phyloP scores from a whole-genome alignment of 2,888 invertebrate genomes.

The Heterodera filipjevi region DNA sequence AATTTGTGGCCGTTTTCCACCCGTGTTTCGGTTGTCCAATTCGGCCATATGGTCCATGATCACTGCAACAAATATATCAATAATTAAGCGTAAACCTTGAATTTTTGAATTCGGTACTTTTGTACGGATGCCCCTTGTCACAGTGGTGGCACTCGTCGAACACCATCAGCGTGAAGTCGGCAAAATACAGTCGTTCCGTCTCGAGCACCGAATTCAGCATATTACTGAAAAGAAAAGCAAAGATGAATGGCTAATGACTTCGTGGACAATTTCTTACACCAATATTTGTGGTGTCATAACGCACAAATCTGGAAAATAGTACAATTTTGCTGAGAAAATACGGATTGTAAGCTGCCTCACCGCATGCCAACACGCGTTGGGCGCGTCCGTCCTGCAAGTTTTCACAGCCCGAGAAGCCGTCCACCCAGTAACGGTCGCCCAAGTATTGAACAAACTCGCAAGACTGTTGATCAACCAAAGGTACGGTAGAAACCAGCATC shows the following conservation, averaged over 20 bases:
- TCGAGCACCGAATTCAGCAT: slow-evolving; percentile 52
- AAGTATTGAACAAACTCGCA: slow-evolving; percentile 46
- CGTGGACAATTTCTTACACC: slow-evolving; percentile 32
- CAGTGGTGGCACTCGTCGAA: slow-evolving; percentile 59
- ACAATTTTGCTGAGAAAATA: neutral
- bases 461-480: slow-evolving; percentile 59
- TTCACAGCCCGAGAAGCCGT: slow-evolving; percentile 56
- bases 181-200: slow-evolving; percentile 48
- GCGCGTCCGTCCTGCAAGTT: slow-evolving; percentile 23
- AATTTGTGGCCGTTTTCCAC: slow-evolving; percentile 42
- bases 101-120: slow-evolving; percentile 30
- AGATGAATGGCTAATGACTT: too few species aligned
- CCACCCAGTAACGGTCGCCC: slow-evolving; percentile 40
- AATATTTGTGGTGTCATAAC: slow-evolving; percentile 46
- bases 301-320: neutral
- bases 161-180: slow-evolving; percentile 55
- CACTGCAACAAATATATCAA: slow-evolving; percentile 32
- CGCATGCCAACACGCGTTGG: slow-evolving; percentile 39
- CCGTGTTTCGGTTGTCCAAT: neutral
- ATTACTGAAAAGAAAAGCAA: slow-evolving; percentile 40
- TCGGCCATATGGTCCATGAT: slow-evolving; percentile 43
- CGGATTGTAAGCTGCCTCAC: neutral
- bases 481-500: slow-evolving; percentile 61
- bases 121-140: slow-evolving; percentile 46
- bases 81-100: neutral